Evolutionary conservation across 2,113 vertebrate species (phyloP).

Genomic region (Mus musculus): GRCm39 chr3:33668501-33669000

Average conservation of each 20-base stretch:
- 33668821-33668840: neutral
- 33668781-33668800: neutral
- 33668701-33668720: neutral
- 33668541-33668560: conserved; percentile 65
- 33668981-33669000: too few species aligned
- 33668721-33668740: neutral
- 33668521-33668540: conserved; percentile 37
- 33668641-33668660: conserved; percentile 49
- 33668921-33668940: too few species aligned
- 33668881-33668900: neutral
- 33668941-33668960: neutral
- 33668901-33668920: neutral
- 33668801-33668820: too few species aligned
- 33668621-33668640: conserved; percentile 13
- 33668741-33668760: neutral
- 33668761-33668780: neutral
- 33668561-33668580: conserved; percentile 31
- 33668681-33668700: neutral
- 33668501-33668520: conserved; percentile 45
- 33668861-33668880: neutral
- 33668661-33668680: neutral
- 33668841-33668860: too few species aligned
- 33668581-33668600: conserved; percentile 26
- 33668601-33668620: neutral
- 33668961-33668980: neutral